Conservation (phyloP, 2,888 invertebrate genomes). For the Dasypogon diadema region DNA sequence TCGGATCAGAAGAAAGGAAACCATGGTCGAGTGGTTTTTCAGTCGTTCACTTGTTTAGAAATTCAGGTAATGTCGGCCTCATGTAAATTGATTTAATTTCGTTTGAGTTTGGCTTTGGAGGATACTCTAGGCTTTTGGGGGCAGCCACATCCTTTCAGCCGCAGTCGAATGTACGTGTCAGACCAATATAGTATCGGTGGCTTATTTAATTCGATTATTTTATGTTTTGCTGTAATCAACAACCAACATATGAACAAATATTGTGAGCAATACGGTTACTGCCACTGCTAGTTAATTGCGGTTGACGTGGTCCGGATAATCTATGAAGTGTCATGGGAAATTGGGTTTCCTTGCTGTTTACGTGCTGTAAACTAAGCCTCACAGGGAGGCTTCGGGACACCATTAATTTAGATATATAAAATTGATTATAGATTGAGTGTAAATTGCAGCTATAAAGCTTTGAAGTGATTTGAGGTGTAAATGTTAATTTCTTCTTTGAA, state of each 20-base stretch:
- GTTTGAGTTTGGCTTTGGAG: constrained; percentile 44
- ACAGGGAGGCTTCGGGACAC: background rate
- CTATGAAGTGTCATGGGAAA: constrained; percentile 33
- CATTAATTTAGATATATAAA: background rate
- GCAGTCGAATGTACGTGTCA: constrained; percentile 42
- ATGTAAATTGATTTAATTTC: constrained; percentile 53
- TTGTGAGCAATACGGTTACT: constrained; percentile 38
- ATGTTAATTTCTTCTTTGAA: too few relatives aligned
- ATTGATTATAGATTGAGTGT: background rate
- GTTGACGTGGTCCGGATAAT: constrained; percentile 41
- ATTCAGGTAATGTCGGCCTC: constrained; percentile 51
- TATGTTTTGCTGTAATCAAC: constrained; percentile 52
- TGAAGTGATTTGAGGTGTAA: too few relatives aligned
- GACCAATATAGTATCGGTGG: constrained; percentile 48
- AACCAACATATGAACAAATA: constrained; percentile 37
- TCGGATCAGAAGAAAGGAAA: constrained; percentile 41
- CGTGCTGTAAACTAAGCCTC: constrained; percentile 26
- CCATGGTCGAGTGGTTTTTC: constrained; percentile 47
- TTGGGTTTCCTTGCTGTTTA: constrained; percentile 17
- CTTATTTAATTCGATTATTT: constrained; percentile 52
- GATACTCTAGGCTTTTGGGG: background rate
- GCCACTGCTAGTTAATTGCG: constrained; percentile 48
- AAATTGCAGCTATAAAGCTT: too few relatives aligned
- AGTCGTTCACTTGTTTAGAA: constrained; percentile 51
- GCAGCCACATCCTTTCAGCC: constrained; percentile 27